Percentiles rank a stretch among this genome's conserved stretches.
Evolutionary conservation across 2,888 invertebrate species (phyloP).

Genomic region (Stenoptilia bipunctidactyla): DNA sequence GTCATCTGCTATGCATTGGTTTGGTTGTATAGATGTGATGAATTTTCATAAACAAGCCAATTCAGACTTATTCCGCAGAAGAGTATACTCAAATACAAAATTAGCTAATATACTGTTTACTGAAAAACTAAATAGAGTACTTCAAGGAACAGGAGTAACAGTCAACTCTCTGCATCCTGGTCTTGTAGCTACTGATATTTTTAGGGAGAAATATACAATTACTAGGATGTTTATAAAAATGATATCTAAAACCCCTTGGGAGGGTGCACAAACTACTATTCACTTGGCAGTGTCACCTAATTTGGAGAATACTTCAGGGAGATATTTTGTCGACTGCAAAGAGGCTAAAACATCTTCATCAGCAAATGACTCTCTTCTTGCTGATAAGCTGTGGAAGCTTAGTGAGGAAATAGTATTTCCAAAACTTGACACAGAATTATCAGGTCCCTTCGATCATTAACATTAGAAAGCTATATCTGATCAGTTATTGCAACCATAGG

Average conservation of each 20-base stretch:
- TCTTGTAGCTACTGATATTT: conserved; percentile 81
- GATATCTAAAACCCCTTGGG: conserved; percentile 75
- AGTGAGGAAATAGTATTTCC: conserved; percentile 51
- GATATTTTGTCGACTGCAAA: conserved; percentile 81
- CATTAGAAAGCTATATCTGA: no score
- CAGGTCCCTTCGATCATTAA: no score
- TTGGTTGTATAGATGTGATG: conserved; percentile 75
- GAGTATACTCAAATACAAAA: conserved; percentile 76
- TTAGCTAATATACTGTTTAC: conserved; percentile 82
- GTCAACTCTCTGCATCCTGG: conserved; percentile 88
- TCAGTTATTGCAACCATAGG: no score
- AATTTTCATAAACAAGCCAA: conserved; percentile 76
- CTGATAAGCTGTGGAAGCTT: conserved; percentile 82
- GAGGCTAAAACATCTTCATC: conserved; percentile 65
- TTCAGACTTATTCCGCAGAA: conserved; percentile 54
- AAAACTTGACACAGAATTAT: no score
- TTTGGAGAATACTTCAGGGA: conserved; percentile 75
- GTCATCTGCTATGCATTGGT: conserved; percentile 78
- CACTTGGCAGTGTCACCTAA: conserved; percentile 79
- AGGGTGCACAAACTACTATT: conserved; percentile 83
- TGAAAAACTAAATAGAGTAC: conserved; percentile 73
- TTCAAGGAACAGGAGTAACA: conserved; percentile 75
- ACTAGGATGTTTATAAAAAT: conserved; percentile 70
- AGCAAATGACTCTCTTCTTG: conserved; percentile 74
- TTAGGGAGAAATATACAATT: conserved; percentile 76